Base-by-base conservation (phyloP, 1,140 invertebrate species). In the Antheraea mylitta region DNA sequence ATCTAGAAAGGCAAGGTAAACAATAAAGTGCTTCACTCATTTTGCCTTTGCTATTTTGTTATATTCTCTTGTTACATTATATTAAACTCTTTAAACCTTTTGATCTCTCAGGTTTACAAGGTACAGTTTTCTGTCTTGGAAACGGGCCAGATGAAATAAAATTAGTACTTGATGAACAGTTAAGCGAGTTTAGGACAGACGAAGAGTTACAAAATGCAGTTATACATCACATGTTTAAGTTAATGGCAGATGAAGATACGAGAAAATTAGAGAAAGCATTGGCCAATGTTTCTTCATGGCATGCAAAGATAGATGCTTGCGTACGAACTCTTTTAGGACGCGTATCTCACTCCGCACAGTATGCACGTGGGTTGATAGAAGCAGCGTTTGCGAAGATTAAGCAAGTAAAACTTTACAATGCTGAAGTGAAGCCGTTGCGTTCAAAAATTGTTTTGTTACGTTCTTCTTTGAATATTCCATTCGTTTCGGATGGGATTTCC, bases 371-470 rank as follows among this genome's bases (percentile, higher is more conserved):
- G 7, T 42, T 75, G 0, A 75, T 82, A 30, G 63, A 79, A 58
- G 66, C 70, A 0, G 76, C 78, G 3, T 79, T 30, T 53, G 68
- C 48, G 2, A 74, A 79, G n/a, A 30, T 30, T 30, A 1, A 30
- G 22, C 22, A 30, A 30, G 22, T 30, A 4, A 30, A 30, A 4
- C 4, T 1, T 30, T 30, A 30, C 22, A 30, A 30, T 30, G 22
- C 22, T 30, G 22, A 30, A 30, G 22, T 30, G 7, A 71, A 71
- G 3, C 63, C 75, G 8, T 70, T 87, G 18, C 74, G 70, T 2
- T 87, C 85, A 0, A 68, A 78, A 7, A n/a, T 89, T 2, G 70
- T 87, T 8, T 64, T 74, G 16, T 60, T 85, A 11, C 62, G 22
- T 30, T 30, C 22, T 30, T 1, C 22, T 30, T 30, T 4, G 22